phyloP scores from a whole-genome alignment of 2,113 vertebrate species.

The Meleagris gallopavo region DNA sequence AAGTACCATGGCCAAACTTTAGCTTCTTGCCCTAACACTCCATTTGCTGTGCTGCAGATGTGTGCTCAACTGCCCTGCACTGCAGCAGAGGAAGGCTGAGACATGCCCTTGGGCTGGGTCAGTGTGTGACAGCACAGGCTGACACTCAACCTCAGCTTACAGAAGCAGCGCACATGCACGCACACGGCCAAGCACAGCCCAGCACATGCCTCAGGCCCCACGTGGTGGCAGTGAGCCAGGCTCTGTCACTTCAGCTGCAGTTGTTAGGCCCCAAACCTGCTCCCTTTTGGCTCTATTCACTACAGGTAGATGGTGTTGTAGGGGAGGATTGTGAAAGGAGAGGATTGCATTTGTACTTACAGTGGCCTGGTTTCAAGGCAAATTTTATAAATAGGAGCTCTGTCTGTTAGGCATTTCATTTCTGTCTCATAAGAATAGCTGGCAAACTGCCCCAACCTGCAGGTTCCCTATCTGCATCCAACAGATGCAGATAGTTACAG shows the following conservation, averaged over 20 bases:
- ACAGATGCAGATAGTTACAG: neutral
- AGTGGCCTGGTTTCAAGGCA: neutral
- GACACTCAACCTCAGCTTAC: no score
- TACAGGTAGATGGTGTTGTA: neutral
- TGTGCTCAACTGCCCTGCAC: no score
- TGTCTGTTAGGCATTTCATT: neutral
- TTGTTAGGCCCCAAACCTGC: accelerated
- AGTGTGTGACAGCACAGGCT: no score
- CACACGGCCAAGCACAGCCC: no score
- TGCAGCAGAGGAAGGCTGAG: no score
- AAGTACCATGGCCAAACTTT: neutral
- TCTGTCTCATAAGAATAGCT: neutral
- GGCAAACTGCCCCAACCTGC: accelerated
- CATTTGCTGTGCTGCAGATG: no score
- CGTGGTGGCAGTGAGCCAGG: accelerated
- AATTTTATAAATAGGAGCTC: neutral
- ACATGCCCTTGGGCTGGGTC: no score
- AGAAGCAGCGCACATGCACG: no score
- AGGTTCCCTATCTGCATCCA: no score
- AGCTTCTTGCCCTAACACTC: neutral
- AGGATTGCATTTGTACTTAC: neutral
- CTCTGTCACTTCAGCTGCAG: neutral
- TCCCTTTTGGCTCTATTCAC: neutral
- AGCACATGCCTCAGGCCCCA: no score
- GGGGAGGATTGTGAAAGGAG: no score